Percentiles rank a stretch among this genome's conserved stretches.
Conservation (phyloP, 2,888 invertebrate genomes). For the Lumbricus terrestris region DNA sequence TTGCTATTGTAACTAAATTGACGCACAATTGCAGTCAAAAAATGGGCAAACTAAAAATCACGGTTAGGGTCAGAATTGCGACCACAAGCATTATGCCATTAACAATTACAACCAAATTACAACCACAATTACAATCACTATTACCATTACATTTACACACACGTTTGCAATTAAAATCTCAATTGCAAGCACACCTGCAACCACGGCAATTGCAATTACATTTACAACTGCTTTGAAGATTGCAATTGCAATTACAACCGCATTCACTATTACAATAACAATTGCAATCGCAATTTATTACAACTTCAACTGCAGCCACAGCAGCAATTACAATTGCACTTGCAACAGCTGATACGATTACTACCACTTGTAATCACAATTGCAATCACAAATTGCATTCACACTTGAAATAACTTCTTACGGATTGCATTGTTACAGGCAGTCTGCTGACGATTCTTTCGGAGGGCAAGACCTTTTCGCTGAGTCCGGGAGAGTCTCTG, state of each 20-base stretch:
- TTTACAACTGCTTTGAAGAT: too few species aligned
- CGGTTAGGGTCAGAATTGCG: too few species aligned
- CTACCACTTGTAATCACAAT: not conserved
- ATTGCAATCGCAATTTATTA: not conserved
- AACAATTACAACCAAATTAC: too few species aligned
- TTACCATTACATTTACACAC: not conserved
- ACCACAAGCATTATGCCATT: too few species aligned
- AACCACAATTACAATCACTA: not conserved
- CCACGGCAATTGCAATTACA: too few species aligned
- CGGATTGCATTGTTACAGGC: not conserved
- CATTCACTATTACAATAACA: not conserved
- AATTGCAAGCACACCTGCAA: too few species aligned
- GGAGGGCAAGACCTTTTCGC: not conserved
- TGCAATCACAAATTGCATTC: not conserved
- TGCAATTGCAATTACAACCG: not conserved
- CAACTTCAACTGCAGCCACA: too few species aligned
- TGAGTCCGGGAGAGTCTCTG: not conserved
- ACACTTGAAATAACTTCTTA: not conserved
- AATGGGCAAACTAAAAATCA: too few species aligned
- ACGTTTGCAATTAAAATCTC: too few species aligned
- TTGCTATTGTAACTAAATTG: too few species aligned
- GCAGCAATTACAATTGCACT: not conserved
- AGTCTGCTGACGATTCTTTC: not conserved
- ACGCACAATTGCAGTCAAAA: too few species aligned
- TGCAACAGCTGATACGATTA: not conserved